phyloP scores from a whole-genome alignment of 2,888 invertebrate genomes.

The Tetragonisca angustula region DNA sequence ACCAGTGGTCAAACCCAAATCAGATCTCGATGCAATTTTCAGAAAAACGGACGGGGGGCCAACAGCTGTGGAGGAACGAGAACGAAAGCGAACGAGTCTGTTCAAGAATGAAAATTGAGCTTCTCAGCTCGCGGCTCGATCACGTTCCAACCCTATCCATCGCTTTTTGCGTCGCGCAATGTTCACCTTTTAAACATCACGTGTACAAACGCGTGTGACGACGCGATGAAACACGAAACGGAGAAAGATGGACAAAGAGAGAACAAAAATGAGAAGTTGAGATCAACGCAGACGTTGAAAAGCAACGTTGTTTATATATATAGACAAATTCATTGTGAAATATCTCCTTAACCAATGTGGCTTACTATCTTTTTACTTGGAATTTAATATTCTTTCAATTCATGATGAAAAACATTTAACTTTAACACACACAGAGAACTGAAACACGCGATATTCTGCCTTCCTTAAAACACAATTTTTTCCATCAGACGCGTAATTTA shows the following conservation, averaged over 20 bases:
- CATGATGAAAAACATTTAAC: too few relatives aligned
- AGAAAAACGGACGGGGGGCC: not conserved
- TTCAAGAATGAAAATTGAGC: conserved; percentile 64
- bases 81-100: conserved; percentile 26
- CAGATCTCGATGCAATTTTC: too few relatives aligned
- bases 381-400: too few relatives aligned
- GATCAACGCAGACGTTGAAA: conserved; percentile 5
- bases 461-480: too few relatives aligned
- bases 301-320: not conserved
- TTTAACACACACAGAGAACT: too few relatives aligned
- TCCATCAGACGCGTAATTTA: too few relatives aligned
- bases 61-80: conserved; percentile 6
- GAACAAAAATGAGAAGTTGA: not conserved
- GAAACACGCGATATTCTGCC: too few relatives aligned
- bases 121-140: conserved; percentile 54
- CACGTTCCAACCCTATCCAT: conserved; percentile 31
- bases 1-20: too few relatives aligned
- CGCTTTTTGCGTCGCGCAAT: conserved; percentile 40
- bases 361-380: too few relatives aligned
- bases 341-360: too few relatives aligned
- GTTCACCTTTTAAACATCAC: conserved; percentile 10
- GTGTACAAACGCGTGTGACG: conserved; percentile 11
- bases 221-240: not conserved
- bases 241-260: not conserved
- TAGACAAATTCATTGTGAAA: too few relatives aligned